Evolutionary conservation across 1,140 invertebrate genomes (phyloP), one percentile per base, ranked within the genome.

Genomic region (Armadillidium nasatum): DNA sequence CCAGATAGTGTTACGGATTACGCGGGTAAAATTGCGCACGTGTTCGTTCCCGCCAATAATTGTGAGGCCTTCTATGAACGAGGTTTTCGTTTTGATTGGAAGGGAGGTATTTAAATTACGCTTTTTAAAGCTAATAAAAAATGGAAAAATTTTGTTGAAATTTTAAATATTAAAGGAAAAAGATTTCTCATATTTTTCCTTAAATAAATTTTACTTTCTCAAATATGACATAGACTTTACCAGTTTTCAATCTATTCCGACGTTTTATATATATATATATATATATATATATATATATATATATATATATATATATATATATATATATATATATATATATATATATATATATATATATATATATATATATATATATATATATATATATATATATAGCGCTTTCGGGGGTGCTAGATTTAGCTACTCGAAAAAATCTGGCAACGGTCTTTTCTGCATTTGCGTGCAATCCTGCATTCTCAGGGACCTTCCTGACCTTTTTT

Each of bases 341-440:
- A 60, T 60, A 60, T 60, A 33, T 60, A 60, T 60, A 60, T 60
- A 60, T 19, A 19, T 13, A 60, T 60, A 60, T 60, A 60, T 60
- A 60, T 60, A 60, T 60, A 60, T 60, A 60, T 60, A 60, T 60
- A 33, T 60, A 60, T 60, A 4, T 60, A 60, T 60, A 60, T 60
- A 60, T 19, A 19, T 13, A 60, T 60, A 60, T 2, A 60, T 60
- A 60, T 60, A 60, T 60, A 60, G n/a, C n/a, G n/a, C n/a, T n/a
- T n/a, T n/a, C n/a, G n/a, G n/a, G n/a, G n/a, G n/a, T n/a, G n/a
- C n/a, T n/a, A n/a, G n/a, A n/a, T n/a, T n/a, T n/a, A n/a, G n/a
- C n/a, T n/a, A n/a, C n/a, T n/a, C n/a, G n/a, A n/a, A n/a, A n/a
- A n/a, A n/a, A n/a, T n/a, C n/a, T n/a, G n/a, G n/a, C n/a, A n/a